Evolutionary conservation across 92 coral and sea anemone genomes (phyloP), one percentile per base, ranked within the genome.

Genomic region (Montipora capitata): DNA sequence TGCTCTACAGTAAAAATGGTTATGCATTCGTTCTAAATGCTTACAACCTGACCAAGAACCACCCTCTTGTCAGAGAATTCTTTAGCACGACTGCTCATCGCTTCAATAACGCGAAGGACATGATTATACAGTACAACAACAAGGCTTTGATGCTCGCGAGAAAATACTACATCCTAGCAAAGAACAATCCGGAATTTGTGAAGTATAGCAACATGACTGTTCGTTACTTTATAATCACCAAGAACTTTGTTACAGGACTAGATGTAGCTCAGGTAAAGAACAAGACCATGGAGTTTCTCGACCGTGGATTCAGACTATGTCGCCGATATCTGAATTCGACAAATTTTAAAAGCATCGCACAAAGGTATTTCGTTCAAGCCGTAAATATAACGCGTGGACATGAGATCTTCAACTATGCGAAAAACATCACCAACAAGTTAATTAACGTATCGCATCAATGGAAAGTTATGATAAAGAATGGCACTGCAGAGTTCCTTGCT

Each of bases 41-140:
- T 20, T 74, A 87, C 82, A 89, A 84, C 82, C 85, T 86, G 76
- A 85, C 95, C 45, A 95, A 93, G 89, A 68, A 85, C 20, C 82
- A 86, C 61, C 85, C 88, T 6, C 67, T 85, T 12, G 59, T 76
- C 17, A 58, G 59, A 72, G 72, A 73, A 68, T 88, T 84, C 65
- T 61, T 81, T n/a, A 93, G 91, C 63, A 82, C 81, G 90, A 91
- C 98, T 35, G 85, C 75, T 20, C 87, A 88, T 8, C 89, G 88
- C 59, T 62, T 93, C 58, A 89, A 85, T 83, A 85, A 82, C 65
- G 85, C 98, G 27, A 93, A 77, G 68, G 80, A 91, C 77, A 80
- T 88, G 65, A 90, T 96, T 4, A 41, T 86, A 18, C 52, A 58
- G 83, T 85, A 75, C 41, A 58, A 40, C 56, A 68, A 74, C 54